These are phyloP conservation scores for Ophion obscuratus DNA, from an alignment of 2,888 invertebrate genomes.

Conservation along the genomic window DNA sequence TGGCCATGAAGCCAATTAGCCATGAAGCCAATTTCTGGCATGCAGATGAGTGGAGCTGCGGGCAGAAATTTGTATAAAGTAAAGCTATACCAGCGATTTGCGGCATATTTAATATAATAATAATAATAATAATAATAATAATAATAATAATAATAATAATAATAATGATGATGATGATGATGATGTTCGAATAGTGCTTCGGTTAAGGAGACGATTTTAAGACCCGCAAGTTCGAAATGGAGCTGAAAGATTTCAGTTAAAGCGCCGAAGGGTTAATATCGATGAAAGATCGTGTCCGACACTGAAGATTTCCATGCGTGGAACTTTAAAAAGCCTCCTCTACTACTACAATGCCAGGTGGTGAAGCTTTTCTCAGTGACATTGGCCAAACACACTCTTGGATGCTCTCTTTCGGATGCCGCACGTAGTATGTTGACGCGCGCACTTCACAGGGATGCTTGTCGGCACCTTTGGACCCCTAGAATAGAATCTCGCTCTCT, in stretches of 20 bases:
- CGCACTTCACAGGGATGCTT: constrained; percentile 69
- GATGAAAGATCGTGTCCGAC: neutral
- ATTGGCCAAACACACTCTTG: constrained; percentile 73
- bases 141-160: no score
- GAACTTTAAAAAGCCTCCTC: constrained; percentile 68
- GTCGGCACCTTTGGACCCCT: constrained; percentile 75
- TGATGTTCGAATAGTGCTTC: no score
- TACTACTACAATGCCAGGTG: constrained; percentile 72
- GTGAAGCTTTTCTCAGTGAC: constrained; percentile 71
- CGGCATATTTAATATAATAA: no score
- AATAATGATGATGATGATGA: no score
- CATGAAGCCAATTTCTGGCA: neutral
- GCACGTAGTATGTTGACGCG: constrained; percentile 60
- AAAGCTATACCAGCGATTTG: neutral
- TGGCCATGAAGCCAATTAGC: neutral
- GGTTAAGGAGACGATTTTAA: no score
- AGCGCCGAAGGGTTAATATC: neutral
- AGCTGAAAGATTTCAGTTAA: no score
- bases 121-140: no score
- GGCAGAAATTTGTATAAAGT: neutral
- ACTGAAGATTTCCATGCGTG: neutral
- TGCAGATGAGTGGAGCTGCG: neutral
- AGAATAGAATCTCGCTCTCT: constrained; percentile 59
- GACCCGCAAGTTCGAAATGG: no score
- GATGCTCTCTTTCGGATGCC: constrained; percentile 66